Evolutionary conservation across 1,140 invertebrate species (phyloP), one percentile per base, ranked within the genome.

Genomic region (Tetramorium parvispinum): DNA sequence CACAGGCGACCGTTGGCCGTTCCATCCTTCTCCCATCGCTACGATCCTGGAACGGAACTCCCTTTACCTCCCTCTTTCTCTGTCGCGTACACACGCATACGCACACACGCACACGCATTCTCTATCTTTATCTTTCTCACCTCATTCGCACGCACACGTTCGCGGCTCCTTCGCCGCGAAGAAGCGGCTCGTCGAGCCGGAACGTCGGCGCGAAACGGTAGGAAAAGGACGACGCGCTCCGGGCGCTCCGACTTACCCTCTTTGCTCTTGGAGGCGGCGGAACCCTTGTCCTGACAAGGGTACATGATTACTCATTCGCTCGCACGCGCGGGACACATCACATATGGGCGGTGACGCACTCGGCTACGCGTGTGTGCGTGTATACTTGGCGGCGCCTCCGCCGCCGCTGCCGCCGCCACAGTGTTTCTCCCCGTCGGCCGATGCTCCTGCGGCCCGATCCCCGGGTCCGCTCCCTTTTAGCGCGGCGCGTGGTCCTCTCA

Each of bases 231-330:
- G 53, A 32, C 51, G 51, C 51, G 51, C 5, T 4, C 46, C 24
- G 11, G 40, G 59, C 16, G 3, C 18, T 49, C 27, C 73, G 75
- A 92, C 92, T 93, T 89, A 93, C 93, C 93, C 87, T 93, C 93
- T 89, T 93, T 94, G 90, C 91, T 93, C 79, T 92, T 93, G 61
- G 92, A 90, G 85, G 92, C 87, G 85, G 92, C 88, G 59, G 91
- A 92, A 85, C 92, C 86, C 92, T 94, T 94, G 89, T 94, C 93
- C 77, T 93, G 93, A 89, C 93, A 93, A 89, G 32, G 32, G 32
- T 94, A 93, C 93, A 94, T 94, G 93, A 88, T 94, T 93, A 93
- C 88, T 94, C 92, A 94, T 92, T 91, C 92, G 90, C 68, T 91
- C 87, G 87, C 78, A 88, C 81, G 87, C 81, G 91, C 85, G 85